Percentiles rank a stretch among this genome's conserved stretches.
Conservation (phyloP, 1,140 invertebrate species). For the Hydropsyche tenuis region DNA sequence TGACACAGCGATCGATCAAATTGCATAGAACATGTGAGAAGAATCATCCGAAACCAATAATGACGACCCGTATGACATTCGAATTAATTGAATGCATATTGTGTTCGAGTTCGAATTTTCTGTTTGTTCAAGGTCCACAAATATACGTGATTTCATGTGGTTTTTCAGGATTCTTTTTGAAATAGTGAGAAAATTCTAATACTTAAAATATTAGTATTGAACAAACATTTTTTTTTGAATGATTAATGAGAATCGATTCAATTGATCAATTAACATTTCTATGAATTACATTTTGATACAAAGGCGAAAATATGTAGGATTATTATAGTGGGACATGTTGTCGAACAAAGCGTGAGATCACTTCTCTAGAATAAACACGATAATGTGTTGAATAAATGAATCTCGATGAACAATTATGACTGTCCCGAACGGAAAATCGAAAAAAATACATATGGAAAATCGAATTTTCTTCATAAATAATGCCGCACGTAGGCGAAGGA, state of each 20-base stretch:
- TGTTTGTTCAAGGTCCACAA: too few species aligned
- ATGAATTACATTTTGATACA: too few species aligned
- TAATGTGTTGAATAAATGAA: slow-evolving; percentile 16
- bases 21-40: not conserved
- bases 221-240: too few species aligned
- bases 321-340: slow-evolving; percentile 2
- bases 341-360: slow-evolving; percentile 11
- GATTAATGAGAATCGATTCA: too few species aligned
- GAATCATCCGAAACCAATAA: not conserved
- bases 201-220: too few species aligned
- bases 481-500: not conserved
- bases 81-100: slow-evolving; percentile 10
- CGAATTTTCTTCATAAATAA: not conserved
- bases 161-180: too few species aligned
- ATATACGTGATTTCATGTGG: too few species aligned
- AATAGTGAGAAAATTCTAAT: too few species aligned
- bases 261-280: too few species aligned
- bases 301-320: not conserved
- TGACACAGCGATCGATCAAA: too few species aligned
- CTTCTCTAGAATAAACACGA: slow-evolving; percentile 1
- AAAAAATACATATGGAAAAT: not conserved
- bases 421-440: not conserved
- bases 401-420: not conserved
- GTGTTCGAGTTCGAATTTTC: too few species aligned
- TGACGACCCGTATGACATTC: slow-evolving; percentile 6